These are phyloP conservation scores for Caenorhabditis sinica DNA, from an alignment of 2,888 invertebrate genomes.

Conservation along the genomic window DNA sequence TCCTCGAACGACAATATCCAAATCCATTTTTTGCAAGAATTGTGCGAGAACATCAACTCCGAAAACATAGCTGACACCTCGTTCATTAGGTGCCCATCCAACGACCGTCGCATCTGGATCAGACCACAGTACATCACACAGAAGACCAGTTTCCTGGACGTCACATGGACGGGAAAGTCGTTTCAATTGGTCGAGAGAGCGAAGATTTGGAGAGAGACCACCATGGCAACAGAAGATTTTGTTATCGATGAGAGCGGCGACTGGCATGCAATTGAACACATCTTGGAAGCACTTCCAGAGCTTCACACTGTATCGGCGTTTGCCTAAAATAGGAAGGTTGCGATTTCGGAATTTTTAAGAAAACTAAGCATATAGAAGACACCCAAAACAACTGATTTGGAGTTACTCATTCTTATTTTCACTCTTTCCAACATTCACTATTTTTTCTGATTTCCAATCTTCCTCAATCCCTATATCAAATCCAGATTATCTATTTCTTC, in stretches of 20 bases:
- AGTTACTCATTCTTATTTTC: neutral
- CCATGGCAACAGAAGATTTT: constrained; percentile 83
- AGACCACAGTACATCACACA: constrained; percentile 82
- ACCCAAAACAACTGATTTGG: too few species aligned
- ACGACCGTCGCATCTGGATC: constrained; percentile 80
- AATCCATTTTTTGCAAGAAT: constrained; percentile 81
- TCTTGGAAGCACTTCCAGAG: constrained; percentile 83
- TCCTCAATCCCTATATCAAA: neutral
- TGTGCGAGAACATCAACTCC: constrained; percentile 81
- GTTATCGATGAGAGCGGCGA: constrained; percentile 82
- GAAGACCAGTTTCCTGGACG: constrained; percentile 80
- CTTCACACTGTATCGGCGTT: constrained; percentile 78
- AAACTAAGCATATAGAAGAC: too few species aligned
- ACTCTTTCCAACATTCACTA: neutral
- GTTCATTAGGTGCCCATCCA: constrained; percentile 82
- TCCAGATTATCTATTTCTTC: constrained; percentile 9
- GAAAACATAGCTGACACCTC: constrained; percentile 82
- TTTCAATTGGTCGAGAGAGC: constrained; percentile 81
- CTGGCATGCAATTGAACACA: constrained; percentile 83
- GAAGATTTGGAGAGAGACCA: constrained; percentile 81
- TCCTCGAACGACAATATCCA: constrained; percentile 82
- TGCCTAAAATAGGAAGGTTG: too few species aligned
- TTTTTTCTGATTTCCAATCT: neutral
- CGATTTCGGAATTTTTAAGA: too few species aligned
- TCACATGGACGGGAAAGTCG: constrained; percentile 81